A percentile compares a stretch with the other conserved stretches of the same genome.
Conservation (phyloP, 1,140 invertebrate genomes). For the Daktulosphaira vitifoliae region DNA sequence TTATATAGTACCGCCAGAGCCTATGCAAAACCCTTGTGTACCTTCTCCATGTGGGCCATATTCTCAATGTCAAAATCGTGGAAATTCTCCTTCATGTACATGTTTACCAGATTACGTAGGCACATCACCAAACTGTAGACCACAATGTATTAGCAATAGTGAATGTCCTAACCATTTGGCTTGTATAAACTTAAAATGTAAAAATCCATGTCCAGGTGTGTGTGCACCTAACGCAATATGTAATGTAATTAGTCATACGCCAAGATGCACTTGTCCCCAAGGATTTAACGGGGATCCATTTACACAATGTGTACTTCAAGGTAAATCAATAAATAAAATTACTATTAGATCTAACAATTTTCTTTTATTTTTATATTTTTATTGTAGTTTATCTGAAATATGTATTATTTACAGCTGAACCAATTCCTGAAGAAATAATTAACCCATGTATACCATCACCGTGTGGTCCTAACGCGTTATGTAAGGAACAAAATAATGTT, state of each 20-base stretch:
- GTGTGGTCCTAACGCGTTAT: conserved; percentile 65
- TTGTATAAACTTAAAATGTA: conserved; percentile 44
- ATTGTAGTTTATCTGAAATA: conserved; percentile 15
- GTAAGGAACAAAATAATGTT: conserved; percentile 54
- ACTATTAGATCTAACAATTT: not conserved
- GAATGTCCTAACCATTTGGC: conserved; percentile 45
- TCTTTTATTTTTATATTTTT: not conserved
- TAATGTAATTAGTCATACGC: conserved; percentile 45
- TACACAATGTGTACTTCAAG: conserved; percentile 41
- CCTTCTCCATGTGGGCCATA: conserved; percentile 46
- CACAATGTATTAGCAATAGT: conserved; percentile 42
- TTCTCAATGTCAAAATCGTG: conserved; percentile 43
- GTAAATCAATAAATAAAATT: conserved; percentile 18
- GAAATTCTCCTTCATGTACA: conserved; percentile 43
- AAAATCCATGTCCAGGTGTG: conserved; percentile 43
- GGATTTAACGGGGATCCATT: conserved; percentile 46
- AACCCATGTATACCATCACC: conserved; percentile 62
- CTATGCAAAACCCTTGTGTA: conserved; percentile 43
- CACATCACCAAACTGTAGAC: conserved; percentile 41
- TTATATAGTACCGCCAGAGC: conserved; percentile 33
- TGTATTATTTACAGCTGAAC: conserved; percentile 38
- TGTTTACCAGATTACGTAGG: conserved; percentile 44
- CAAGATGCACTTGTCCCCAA: conserved; percentile 44
- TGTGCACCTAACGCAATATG: conserved; percentile 47
- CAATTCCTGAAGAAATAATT: conserved; percentile 44